These are phyloP conservation scores for Drosophila novamexicana DNA, from an alignment of 1,140 invertebrate species.

Conservation along the genomic window DNA sequence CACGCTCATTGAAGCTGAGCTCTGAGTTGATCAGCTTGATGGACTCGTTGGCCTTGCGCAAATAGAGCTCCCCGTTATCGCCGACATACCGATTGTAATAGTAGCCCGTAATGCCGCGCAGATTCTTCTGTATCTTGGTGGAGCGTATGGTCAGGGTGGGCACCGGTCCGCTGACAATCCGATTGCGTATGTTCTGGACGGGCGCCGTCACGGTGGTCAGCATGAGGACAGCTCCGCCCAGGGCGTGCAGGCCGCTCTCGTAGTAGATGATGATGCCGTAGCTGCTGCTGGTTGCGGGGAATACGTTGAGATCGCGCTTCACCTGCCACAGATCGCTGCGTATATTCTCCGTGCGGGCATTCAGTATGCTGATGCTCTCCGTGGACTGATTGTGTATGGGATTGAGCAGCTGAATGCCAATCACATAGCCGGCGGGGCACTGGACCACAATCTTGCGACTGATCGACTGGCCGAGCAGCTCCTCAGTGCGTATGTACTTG, in stretches of 20 bases:
- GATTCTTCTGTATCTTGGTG: constrained; percentile 92
- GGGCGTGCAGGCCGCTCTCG: constrained; percentile 90
- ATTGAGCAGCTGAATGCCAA: constrained; percentile 93
- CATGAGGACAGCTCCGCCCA: constrained; percentile 93
- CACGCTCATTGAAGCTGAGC: constrained; percentile 91
- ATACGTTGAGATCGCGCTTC: constrained; percentile 92
- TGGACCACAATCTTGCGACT: constrained; percentile 87
- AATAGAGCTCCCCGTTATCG: constrained; percentile 92
- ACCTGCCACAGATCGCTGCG: constrained; percentile 90
- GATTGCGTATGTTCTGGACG: constrained; percentile 88
- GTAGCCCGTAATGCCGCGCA: constrained; percentile 91
- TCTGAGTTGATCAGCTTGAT: constrained; percentile 92
- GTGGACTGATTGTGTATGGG: constrained; percentile 94
- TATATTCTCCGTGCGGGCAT: constrained; percentile 88
- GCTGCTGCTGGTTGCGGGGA: constrained; percentile 94
- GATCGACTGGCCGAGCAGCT: constrained; percentile 86
- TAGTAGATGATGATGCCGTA: constrained; percentile 93
- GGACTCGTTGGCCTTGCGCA: constrained; percentile 94
- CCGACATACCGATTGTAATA: constrained; percentile 96
- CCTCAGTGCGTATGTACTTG: constrained; percentile 90
- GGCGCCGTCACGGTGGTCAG: constrained; percentile 91
- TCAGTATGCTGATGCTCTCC: constrained; percentile 91
- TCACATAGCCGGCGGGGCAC: constrained; percentile 90
- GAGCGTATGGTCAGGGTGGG: constrained; percentile 90
- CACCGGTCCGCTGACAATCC: constrained; percentile 90